Conservation (phyloP, 2,797 vertebrate genomes). For the Arrhamphus sclerolepis region DNA sequence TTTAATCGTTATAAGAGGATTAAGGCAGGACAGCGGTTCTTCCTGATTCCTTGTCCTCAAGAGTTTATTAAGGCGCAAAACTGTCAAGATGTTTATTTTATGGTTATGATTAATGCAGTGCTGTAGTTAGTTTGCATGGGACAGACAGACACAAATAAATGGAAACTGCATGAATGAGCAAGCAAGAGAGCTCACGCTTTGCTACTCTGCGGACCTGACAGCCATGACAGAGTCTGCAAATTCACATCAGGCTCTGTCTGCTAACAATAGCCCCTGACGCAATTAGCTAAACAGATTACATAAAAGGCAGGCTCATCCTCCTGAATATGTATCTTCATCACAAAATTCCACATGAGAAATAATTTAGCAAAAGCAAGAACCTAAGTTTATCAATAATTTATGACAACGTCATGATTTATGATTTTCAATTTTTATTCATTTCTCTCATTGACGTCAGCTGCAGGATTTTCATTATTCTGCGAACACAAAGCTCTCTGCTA, state of each 20-base stretch:
- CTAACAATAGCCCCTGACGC: constrained; percentile 57
- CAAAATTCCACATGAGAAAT: background rate
- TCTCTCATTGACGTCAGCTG: background rate
- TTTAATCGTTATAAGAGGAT: background rate
- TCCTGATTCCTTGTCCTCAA: background rate
- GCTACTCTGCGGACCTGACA: constrained; percentile 65
- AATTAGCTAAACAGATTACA: constrained; percentile 54
- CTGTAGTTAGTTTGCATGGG: constrained; percentile 34
- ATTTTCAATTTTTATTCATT: background rate
- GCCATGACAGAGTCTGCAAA: constrained; percentile 63
- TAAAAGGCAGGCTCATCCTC: constrained; percentile 35
- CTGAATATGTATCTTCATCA: constrained; percentile 10
- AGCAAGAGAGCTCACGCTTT: constrained; percentile 49
- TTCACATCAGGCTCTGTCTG: constrained; percentile 55
- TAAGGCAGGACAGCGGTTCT: background rate
- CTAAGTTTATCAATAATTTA: no score
- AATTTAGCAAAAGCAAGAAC: background rate
- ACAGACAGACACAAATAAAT: constrained; percentile 20
- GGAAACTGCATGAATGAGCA: constrained; percentile 52
- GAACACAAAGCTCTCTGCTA: constrained; percentile 8
- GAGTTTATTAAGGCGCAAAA: constrained; percentile 45
- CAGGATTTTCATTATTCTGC: constrained; percentile 10
- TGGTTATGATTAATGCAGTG: constrained; percentile 54
- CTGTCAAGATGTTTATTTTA: constrained; percentile 63
- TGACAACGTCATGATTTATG: no score